A percentile compares a stretch with the other conserved stretches of the same genome.
These are phyloP conservation scores for Drosophila sordidapex DNA, from an alignment of 2,888 invertebrate species.

Conservation along the genomic window DNA sequence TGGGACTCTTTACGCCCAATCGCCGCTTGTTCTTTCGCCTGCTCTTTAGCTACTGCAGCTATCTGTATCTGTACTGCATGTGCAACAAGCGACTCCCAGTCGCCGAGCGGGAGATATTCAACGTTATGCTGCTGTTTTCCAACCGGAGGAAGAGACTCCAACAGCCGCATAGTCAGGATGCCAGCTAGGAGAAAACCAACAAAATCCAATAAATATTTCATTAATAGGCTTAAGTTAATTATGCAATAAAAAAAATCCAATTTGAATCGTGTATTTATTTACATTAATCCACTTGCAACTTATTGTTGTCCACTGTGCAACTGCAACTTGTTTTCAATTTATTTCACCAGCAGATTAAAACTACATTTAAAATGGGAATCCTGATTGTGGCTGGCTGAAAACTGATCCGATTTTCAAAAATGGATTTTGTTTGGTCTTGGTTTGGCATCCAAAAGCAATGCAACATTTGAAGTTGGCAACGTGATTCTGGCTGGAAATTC, in stretches of 20 bases:
- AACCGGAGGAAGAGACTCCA: neutral
- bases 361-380: neutral
- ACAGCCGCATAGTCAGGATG: neutral
- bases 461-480: neutral
- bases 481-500: neutral
- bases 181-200: neutral
- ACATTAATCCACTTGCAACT: neutral
- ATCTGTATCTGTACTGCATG: constrained; percentile 43
- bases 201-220: neutral
- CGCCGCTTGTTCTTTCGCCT: constrained; percentile 48
- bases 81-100: constrained; percentile 47
- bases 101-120: constrained; percentile 35
- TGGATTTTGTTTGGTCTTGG: neutral
- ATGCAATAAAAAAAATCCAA: neutral
- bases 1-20: constrained; percentile 52
- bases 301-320: neutral
- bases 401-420: neutral
- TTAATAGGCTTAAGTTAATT: neutral
- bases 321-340: neutral
- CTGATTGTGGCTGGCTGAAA: neutral
- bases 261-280: neutral
- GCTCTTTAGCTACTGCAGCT: constrained; percentile 44
- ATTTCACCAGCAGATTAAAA: neutral
- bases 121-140: neutral
- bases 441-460: neutral